Percentiles rank a stretch among this genome's conserved stretches.
Evolutionary conservation across 2,888 invertebrate genomes (phyloP).

Genomic region (Bimastos eiseni): DNA sequence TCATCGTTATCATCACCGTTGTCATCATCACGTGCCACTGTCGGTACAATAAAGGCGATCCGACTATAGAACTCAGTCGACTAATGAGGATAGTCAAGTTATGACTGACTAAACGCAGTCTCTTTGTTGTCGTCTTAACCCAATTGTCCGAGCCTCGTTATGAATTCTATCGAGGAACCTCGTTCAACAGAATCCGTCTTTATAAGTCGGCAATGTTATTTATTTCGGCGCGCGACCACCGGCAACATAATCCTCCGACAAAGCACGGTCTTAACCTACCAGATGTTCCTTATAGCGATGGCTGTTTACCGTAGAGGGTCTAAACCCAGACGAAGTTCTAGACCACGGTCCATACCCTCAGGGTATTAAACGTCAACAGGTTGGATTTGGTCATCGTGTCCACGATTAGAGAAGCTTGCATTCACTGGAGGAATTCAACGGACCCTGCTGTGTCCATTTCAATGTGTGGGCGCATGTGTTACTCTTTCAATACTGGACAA

Average conservation of each 20-base stretch:
- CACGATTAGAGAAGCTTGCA: neutral
- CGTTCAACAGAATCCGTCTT: neutral
- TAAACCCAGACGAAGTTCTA: neutral
- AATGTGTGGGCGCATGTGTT: neutral
- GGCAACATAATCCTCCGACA: neutral
- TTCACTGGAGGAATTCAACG: neutral
- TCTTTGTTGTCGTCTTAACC: neutral
- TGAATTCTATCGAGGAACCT: neutral
- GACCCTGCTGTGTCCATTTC: neutral
- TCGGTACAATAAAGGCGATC: neutral
- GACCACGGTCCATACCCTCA: neutral
- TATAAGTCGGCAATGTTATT: neutral
- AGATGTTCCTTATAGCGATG: neutral
- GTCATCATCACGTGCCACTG: neutral
- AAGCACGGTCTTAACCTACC: neutral
- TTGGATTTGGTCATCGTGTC: neutral
- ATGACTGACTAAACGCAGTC: neutral
- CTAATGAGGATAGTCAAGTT: neutral
- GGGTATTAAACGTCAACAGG: neutral
- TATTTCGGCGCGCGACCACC: neutral
- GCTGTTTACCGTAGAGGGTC: neutral
- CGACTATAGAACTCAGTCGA: neutral
- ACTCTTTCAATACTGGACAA: neutral
- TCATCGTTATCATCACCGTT: neutral
- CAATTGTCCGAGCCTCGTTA: neutral